phyloP scores from a whole-genome alignment of 2,797 vertebrate species.

The Margarornis squamiger region DNA sequence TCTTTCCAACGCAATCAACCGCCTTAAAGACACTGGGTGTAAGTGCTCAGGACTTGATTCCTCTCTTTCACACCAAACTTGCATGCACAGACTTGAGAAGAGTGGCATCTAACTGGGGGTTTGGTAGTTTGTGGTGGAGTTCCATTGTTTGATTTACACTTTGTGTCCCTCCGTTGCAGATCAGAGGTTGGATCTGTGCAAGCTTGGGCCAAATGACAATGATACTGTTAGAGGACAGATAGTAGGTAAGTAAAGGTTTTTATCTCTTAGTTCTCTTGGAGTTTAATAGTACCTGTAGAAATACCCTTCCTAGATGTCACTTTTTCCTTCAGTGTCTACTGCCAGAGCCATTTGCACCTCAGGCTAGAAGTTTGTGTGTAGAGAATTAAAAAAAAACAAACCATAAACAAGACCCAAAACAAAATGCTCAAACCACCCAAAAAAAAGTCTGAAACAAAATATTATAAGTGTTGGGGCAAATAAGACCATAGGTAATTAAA shows the following conservation, averaged over 20 bases:
- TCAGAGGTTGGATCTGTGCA: conserved; percentile 95
- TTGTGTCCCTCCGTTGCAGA: conserved; percentile 73
- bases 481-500: neutral
- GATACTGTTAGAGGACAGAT: conserved; percentile 96
- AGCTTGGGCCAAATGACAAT: conserved; percentile 94
- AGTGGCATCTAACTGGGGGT: neutral
- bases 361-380: neutral
- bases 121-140: neutral
- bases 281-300: neutral
- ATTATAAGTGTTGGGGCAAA: neutral
- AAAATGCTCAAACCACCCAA: neutral
- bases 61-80: neutral
- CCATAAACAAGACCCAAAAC: neutral
- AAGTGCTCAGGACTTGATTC: conserved; percentile 73
- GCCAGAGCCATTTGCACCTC: neutral
- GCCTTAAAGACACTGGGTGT: conserved; percentile 99
- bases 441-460: neutral
- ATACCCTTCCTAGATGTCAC: neutral
- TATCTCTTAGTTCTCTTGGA: neutral
- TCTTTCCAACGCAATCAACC: conserved; percentile 95
- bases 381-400: neutral
- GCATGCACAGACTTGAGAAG: neutral
- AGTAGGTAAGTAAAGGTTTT: conserved; percentile 85
- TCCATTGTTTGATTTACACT: neutral
- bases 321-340: neutral